phyloP scores from a whole-genome alignment of 2,888 invertebrate genomes.

The Lydus trimaculatus region DNA sequence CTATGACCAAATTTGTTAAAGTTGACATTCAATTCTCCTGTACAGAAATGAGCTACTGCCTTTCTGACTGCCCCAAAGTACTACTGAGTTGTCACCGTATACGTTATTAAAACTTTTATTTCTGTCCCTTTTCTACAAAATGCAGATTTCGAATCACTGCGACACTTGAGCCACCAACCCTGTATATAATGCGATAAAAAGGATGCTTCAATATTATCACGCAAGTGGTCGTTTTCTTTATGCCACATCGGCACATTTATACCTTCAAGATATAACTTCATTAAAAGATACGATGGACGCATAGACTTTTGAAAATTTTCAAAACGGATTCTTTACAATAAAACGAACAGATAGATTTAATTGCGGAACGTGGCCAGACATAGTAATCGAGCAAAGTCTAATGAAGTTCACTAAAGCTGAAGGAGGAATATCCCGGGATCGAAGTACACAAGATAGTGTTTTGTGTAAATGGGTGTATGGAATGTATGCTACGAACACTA shows the following conservation, averaged over 20 bases:
- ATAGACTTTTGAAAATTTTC: constrained; percentile 21
- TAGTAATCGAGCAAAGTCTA: constrained; percentile 21
- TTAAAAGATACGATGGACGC: constrained; percentile 21
- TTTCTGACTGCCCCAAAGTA: no score
- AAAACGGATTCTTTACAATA: constrained; percentile 26
- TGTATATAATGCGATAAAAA: no score
- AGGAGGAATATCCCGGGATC: neutral
- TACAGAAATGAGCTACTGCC: no score
- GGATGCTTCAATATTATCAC: constrained; percentile 28
- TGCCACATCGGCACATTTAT: constrained; percentile 30
- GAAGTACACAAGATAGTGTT: neutral
- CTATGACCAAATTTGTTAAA: no score
- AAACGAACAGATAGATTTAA: constrained; percentile 28
- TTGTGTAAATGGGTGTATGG: neutral
- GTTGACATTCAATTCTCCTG: no score
- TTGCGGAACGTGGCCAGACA: constrained; percentile 25
- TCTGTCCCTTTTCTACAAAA: no score
- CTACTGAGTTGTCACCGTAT: no score
- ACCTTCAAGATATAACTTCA: constrained; percentile 34
- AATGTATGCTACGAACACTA: constrained; percentile 39
- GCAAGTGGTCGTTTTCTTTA: constrained; percentile 23
- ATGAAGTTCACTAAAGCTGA: constrained; percentile 17
- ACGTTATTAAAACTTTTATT: no score
- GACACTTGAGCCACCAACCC: no score
- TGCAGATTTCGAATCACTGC: no score